A percentile compares a stretch with the other conserved stretches of the same genome.
These are phyloP conservation scores for Phaedon cochleariae DNA, from an alignment of 2,888 invertebrate genomes.

Conservation along the genomic window DNA sequence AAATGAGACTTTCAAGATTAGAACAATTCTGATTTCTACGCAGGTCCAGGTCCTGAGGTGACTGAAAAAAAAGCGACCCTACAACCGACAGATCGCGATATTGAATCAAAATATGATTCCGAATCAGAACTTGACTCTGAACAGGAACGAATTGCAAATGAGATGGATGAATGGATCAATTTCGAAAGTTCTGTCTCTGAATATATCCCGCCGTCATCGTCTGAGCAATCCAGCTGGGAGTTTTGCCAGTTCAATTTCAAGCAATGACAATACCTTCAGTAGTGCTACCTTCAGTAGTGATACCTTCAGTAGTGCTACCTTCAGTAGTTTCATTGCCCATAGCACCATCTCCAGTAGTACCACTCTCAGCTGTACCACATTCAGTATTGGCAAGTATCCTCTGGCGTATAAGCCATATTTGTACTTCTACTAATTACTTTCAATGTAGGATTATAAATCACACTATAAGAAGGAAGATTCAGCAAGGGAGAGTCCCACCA, in stretches of 20 bases:
- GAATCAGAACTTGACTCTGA: not conserved
- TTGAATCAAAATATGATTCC: not conserved
- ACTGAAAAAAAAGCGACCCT: no score
- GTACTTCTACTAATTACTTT: not conserved
- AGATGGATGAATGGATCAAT: not conserved
- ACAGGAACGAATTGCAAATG: not conserved
- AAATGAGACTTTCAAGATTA: not conserved
- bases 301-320: not conserved
- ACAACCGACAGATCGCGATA: no score
- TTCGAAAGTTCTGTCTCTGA: not conserved
- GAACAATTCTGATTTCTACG: not conserved
- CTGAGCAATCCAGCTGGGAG: not conserved
- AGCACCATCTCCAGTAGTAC: no score
- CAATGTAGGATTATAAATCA: not conserved
- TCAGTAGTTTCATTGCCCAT: no score
- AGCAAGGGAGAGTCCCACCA: constrained; percentile 36
- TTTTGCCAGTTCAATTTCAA: not conserved
- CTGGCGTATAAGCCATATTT: not conserved
- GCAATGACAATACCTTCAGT: not conserved
- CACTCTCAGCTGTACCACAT: no score
- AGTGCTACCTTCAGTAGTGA: no score
- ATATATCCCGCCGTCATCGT: not conserved
- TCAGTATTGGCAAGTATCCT: not conserved
- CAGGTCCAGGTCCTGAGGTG: no score
- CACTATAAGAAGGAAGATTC: constrained; percentile 18